A percentile compares a stretch with the other conserved stretches of the same genome.
Conservation (phyloP, 1,140 invertebrate species). For the Copidosoma floridanum region DNA sequence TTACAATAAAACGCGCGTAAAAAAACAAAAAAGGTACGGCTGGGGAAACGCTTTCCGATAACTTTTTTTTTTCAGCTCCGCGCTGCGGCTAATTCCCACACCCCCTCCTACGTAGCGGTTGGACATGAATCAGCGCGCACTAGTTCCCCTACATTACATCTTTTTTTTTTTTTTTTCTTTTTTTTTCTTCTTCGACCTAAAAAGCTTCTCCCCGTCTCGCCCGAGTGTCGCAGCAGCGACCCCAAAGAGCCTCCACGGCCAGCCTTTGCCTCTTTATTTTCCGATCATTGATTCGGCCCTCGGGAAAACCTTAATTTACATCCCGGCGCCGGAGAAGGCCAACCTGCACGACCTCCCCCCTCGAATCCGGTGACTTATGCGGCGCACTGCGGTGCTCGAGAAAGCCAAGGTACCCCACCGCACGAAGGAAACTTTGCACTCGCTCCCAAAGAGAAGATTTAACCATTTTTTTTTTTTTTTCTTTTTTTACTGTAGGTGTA, state of each 20-base stretch:
- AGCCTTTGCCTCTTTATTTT: conserved; percentile 3
- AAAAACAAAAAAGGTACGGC: too few relatives aligned
- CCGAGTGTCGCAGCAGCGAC: conserved; percentile 9
- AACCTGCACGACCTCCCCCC: too few relatives aligned
- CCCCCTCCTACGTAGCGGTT: not conserved
- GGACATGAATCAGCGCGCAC: conserved; percentile 29
- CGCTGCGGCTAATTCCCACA: not conserved
- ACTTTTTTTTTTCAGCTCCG: not conserved
- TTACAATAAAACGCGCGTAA: not conserved
- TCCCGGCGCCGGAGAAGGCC: not conserved
- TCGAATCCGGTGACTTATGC: conserved; percentile 16
- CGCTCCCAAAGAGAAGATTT: conserved; percentile 13
- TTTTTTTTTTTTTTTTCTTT: conserved; percentile 19
- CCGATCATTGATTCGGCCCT: conserved; percentile 17
- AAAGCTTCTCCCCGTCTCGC: too few relatives aligned
- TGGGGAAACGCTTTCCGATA: not conserved
- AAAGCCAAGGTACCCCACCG: too few relatives aligned
- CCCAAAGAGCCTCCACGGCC: not conserved
- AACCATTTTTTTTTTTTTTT: not conserved
- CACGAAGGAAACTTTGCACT: not conserved
- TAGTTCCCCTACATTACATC: conserved; percentile 20
- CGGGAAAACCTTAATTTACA: conserved; percentile 21
- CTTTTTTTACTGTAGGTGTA: not conserved
- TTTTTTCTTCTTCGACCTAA: too few relatives aligned
- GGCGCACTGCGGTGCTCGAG: not conserved